Evolutionary conservation across 2,888 invertebrate genomes (phyloP).

Genomic region (Blastobasis adustella): DNA sequence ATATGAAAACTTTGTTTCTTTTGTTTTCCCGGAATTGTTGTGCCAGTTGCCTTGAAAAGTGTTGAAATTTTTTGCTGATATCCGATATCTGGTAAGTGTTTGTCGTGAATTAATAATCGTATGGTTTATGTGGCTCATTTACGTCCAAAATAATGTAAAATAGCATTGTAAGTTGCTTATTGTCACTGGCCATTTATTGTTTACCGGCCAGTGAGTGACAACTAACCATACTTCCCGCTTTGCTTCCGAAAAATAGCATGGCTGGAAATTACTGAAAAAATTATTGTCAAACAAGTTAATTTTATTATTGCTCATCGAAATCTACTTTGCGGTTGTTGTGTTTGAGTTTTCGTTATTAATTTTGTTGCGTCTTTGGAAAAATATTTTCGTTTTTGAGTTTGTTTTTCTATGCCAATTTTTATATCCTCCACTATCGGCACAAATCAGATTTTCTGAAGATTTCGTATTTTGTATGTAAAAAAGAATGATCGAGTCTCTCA

Average conservation of each 20-base stretch:
- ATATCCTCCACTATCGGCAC: too few relatives aligned
- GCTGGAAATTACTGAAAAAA: slow-evolving; percentile 28
- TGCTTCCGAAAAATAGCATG: slow-evolving; percentile 24
- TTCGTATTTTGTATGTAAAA: too few relatives aligned
- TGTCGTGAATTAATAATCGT: slow-evolving; percentile 15
- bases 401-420: too few relatives aligned
- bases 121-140: slow-evolving; percentile 13
- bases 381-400: too few relatives aligned
- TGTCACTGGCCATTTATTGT: slow-evolving; percentile 33
- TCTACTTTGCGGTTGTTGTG: background rate
- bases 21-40: slow-evolving; percentile 47
- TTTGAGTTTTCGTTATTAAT: background rate
- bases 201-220: slow-evolving; percentile 35
- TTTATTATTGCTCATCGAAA: background rate
- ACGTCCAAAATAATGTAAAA: slow-evolving; percentile 12
- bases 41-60: slow-evolving; percentile 48
- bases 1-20: slow-evolving; percentile 33
- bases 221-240: slow-evolving; percentile 17
- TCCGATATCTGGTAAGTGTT: slow-evolving; percentile 29
- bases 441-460: too few relatives aligned
- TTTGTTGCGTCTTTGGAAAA: too few relatives aligned
- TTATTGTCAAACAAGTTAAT: background rate
- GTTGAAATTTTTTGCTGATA: slow-evolving; percentile 24
- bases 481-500: too few relatives aligned
- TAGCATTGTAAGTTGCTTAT: slow-evolving; percentile 7